Percentiles rank a stretch among this genome's conserved stretches.
Evolutionary conservation across 1,140 invertebrate species (phyloP).

Genomic region (Latrodectus geometricus): DNA sequence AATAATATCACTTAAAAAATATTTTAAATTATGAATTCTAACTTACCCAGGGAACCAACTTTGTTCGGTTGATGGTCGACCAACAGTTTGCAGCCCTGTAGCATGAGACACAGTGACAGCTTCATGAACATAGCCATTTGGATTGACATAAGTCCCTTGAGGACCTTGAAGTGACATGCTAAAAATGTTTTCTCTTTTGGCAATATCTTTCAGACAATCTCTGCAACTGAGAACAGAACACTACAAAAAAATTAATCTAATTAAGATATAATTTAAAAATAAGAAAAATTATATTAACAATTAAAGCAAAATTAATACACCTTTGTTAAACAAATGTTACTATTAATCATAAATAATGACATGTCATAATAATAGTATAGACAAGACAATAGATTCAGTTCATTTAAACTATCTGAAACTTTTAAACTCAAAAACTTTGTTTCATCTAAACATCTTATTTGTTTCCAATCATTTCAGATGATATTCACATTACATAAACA

Average conservation of each 20-base stretch:
- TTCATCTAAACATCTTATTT: too few relatives aligned
- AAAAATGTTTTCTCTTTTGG: constrained; percentile 79
- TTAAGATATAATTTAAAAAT: too few relatives aligned
- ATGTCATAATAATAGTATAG: too few relatives aligned
- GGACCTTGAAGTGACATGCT: constrained; percentile 85
- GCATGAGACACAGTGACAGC: constrained; percentile 80
- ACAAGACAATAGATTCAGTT: too few relatives aligned
- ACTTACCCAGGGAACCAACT: constrained; percentile 88
- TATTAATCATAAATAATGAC: too few relatives aligned
- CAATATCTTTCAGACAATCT: constrained; percentile 75
- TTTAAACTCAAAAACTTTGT: too few relatives aligned
- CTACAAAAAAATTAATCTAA: constrained; percentile 66
- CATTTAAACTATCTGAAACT: too few relatives aligned
- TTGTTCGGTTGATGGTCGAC: constrained; percentile 76
- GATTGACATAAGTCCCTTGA: constrained; percentile 85
- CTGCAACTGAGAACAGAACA: constrained; percentile 77
- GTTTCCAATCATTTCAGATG: too few relatives aligned
- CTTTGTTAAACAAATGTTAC: too few relatives aligned
- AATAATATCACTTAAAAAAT: background rate
- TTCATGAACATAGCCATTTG: constrained; percentile 83
- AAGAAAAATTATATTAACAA: too few relatives aligned
- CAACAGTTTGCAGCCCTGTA: constrained; percentile 73
- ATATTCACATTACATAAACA: too few relatives aligned
- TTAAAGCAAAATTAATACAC: too few relatives aligned
- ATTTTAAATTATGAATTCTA: constrained; percentile 29